Conservation (phyloP, 2,113 vertebrate genomes). For the human region DNA sequence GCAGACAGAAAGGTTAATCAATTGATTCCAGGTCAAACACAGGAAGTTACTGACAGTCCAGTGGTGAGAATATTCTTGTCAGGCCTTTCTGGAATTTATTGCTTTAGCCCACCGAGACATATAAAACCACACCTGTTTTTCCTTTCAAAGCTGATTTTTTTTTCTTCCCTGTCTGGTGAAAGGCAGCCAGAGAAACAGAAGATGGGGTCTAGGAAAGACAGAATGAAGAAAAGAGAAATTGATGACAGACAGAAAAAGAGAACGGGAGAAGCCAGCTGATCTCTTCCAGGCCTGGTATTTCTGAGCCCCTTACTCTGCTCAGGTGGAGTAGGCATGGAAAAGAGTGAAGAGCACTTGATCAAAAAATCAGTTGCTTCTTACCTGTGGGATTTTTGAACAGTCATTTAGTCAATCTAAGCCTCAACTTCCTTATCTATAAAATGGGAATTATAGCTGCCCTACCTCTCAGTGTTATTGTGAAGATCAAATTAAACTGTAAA, state of each 20-base stretch:
- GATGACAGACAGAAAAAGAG: background rate
- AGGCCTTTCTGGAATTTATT: slow-evolving; percentile 38
- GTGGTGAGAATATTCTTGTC: slow-evolving; percentile 21
- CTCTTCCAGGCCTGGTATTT: background rate
- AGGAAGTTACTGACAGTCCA: slow-evolving; percentile 52
- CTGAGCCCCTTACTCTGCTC: background rate
- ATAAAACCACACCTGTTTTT: slow-evolving; percentile 27
- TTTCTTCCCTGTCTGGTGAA: slow-evolving; percentile 23
- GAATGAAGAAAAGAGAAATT: slow-evolving; percentile 14
- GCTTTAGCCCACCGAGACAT: background rate
- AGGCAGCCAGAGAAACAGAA: background rate
- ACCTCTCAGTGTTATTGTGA: background rate
- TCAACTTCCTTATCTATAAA: slow-evolving; percentile 38
- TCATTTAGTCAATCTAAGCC: background rate
- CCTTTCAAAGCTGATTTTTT: slow-evolving; percentile 23
- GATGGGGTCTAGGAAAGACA: slow-evolving; percentile 3
- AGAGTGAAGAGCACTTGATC: background rate
- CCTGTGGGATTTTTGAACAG: background rate
- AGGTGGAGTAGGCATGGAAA: background rate
- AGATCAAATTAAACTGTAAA: slow-evolving; percentile 27
- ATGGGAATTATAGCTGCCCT: background rate
- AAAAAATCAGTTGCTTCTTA: background rate
- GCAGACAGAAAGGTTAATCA: slow-evolving; percentile 59
- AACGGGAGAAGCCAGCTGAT: background rate
- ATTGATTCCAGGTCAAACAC: slow-evolving; percentile 50